Evolutionary conservation across 2,888 invertebrate species (phyloP).

Genomic region (Dryobota labecula): DNA sequence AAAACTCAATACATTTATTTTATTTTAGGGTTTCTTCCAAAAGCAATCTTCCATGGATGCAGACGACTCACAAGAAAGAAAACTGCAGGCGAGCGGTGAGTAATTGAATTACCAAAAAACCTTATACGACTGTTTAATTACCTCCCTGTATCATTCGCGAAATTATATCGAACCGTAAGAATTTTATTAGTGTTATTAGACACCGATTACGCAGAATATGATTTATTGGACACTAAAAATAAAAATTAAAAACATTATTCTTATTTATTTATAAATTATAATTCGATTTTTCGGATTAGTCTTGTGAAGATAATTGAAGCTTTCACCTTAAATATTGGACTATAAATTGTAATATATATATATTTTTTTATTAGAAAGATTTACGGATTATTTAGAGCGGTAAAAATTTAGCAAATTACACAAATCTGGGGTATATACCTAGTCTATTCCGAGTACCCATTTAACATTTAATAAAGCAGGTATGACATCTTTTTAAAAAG

Average conservation of each 20-base stretch:
- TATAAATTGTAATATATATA: conserved; percentile 34
- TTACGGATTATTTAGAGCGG: conserved; percentile 9
- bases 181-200: conserved; percentile 60
- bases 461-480: conserved; percentile 1
- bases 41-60: conserved; percentile 86
- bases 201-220: conserved; percentile 47
- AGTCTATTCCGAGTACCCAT: neutral
- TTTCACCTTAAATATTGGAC: conserved; percentile 41
- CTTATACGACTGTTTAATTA: conserved; percentile 39
- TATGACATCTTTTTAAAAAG: conserved; percentile 9
- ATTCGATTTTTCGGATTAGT: conserved; percentile 40
- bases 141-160: conserved; percentile 42
- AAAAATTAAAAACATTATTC: conserved; percentile 36
- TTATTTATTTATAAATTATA: conserved; percentile 39
- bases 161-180: conserved; percentile 44
- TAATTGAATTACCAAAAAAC: conserved; percentile 50
- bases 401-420: conserved; percentile 21
- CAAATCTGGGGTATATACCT: conserved; percentile 16
- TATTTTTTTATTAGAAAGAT: conserved; percentile 29
- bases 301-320: conserved; percentile 53
- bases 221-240: conserved; percentile 59
- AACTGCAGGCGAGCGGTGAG: conserved; percentile 87
- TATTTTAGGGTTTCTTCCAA: conserved; percentile 86
- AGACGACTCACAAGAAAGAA: conserved; percentile 88
- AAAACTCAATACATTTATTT: conserved; percentile 36